Conservation (phyloP, 2,113 vertebrate species). For the Speoplatyrhinus poulsoni region DNA sequence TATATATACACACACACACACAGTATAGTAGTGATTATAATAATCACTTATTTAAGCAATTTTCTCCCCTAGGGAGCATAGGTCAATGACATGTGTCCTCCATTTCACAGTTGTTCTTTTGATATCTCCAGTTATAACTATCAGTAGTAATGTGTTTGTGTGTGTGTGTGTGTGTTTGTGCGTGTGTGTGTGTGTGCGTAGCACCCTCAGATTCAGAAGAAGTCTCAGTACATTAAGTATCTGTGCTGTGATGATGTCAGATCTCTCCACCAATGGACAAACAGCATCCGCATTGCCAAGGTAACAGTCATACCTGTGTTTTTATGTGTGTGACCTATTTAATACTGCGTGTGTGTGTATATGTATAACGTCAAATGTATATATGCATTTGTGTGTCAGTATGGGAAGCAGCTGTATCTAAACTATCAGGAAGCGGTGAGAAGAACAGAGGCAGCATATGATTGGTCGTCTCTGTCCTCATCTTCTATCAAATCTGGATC, state of each 20-base stretch:
- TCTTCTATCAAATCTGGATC: slow-evolving; percentile 98
- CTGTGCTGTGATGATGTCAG: slow-evolving; percentile 96
- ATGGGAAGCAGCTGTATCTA: slow-evolving; percentile 92
- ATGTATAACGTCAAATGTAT: background rate
- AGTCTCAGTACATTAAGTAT: slow-evolving; percentile 98
- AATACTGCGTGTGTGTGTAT: slow-evolving; percentile 14
- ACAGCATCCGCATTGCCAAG: slow-evolving; percentile 96
- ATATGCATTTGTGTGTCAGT: slow-evolving; percentile 70
- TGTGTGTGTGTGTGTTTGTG: slow-evolving; percentile 15
- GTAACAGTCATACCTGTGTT: slow-evolving; percentile 59
- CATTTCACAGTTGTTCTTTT: no score
- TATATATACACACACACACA: no score
- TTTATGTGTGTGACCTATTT: background rate
- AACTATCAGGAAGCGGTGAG: slow-evolving; percentile 96
- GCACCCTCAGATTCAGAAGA: slow-evolving; percentile 99
- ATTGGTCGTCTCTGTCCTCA: slow-evolving; percentile 96
- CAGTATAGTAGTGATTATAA: no score
- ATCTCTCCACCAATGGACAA: slow-evolving; percentile 95
- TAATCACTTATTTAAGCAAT: no score
- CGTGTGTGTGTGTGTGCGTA: slow-evolving; percentile 54
- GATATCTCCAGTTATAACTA: background rate
- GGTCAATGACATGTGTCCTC: background rate
- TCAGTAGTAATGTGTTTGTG: background rate
- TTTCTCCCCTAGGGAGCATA: no score
- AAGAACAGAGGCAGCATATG: slow-evolving; percentile 90